These are phyloP conservation scores for Neopipo cinnamomea DNA, from an alignment of 2,113 vertebrate genomes.

Conservation along the genomic window DNA sequence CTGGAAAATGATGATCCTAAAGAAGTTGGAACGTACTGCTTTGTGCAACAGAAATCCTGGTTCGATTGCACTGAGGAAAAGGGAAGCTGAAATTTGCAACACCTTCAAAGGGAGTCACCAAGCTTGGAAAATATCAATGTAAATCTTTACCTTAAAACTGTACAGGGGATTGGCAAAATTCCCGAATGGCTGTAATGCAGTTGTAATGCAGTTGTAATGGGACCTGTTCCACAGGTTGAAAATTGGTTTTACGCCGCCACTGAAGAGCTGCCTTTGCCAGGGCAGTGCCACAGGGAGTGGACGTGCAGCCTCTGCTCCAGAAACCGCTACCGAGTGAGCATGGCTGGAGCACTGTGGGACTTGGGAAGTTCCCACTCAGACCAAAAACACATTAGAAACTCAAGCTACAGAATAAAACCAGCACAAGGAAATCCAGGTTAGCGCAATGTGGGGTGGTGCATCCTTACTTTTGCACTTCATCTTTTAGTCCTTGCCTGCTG, in stretches of 20 bases:
- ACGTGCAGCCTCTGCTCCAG: background rate
- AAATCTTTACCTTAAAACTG: background rate
- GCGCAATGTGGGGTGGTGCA: rapidly evolving
- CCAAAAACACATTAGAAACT: background rate
- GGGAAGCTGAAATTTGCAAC: background rate
- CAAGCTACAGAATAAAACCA: background rate
- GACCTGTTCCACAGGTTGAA: background rate
- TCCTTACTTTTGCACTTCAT: background rate
- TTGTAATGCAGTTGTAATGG: background rate
- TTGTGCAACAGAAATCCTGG: background rate
- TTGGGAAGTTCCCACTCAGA: background rate
- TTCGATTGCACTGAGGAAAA: background rate
- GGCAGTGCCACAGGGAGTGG: background rate
- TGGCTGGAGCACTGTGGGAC: background rate
- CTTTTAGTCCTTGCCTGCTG: background rate
- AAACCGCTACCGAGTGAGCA: background rate
- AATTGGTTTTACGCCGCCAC: background rate
- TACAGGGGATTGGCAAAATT: background rate
- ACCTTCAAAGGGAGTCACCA: background rate
- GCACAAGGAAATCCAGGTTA: background rate
- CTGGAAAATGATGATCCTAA: background rate
- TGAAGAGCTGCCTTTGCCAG: background rate
- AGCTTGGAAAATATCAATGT: background rate
- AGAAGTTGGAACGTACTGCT: background rate
- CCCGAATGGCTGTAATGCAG: background rate